These are phyloP conservation scores for Vireo altiloquus DNA, from an alignment of 2,113 vertebrate genomes.

Conservation along the genomic window DNA sequence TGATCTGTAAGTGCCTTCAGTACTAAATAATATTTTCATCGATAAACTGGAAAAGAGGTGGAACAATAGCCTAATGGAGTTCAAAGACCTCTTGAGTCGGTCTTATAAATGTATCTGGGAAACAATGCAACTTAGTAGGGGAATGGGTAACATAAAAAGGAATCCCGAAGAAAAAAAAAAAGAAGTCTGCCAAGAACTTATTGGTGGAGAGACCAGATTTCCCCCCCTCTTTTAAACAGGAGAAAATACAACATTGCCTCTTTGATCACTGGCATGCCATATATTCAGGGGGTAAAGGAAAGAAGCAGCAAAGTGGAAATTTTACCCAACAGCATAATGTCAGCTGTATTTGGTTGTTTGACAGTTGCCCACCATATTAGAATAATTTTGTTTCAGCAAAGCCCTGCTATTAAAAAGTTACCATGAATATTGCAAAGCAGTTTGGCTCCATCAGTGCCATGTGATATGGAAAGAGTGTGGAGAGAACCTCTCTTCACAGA, in stretches of 20 bases:
- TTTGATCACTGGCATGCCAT: background rate
- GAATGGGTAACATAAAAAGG: background rate
- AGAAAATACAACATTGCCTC: rapidly evolving
- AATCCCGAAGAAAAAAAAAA: background rate
- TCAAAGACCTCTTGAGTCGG: background rate
- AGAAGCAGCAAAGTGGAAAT: background rate
- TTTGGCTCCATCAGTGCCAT: background rate
- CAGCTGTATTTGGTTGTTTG: background rate
- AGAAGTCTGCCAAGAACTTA: background rate
- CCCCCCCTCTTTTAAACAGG: rapidly evolving
- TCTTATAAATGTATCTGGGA: background rate
- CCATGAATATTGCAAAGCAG: background rate
- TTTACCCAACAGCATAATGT: background rate
- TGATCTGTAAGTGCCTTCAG: background rate
- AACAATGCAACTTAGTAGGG: background rate
- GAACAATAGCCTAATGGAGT: background rate
- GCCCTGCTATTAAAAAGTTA: no score
- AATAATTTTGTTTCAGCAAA: background rate
- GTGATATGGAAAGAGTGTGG: background rate
- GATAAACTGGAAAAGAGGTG: background rate
- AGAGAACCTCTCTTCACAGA: background rate
- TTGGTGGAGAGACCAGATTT: background rate
- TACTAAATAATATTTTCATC: background rate
- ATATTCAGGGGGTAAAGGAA: background rate
- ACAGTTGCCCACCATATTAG: background rate